Percentiles rank a stretch among this genome's conserved stretches.
Conservation (phyloP, 2,797 vertebrate species). For the Falco naumanni region DNA sequence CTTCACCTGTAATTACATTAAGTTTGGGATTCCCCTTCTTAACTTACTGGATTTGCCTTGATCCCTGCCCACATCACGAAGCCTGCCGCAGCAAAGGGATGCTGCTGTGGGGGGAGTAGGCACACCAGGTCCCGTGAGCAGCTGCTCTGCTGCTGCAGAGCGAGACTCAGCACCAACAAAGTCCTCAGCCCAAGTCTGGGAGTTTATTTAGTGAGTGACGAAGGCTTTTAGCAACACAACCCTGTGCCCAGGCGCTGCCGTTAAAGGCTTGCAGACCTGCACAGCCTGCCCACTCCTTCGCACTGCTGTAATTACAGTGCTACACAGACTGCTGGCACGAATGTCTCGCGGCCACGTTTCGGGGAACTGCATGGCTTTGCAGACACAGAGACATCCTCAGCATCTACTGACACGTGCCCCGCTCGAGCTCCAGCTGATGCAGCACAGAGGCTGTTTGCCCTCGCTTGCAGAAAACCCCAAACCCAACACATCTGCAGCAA, state of each 20-base stretch:
- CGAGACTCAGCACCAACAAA: background rate
- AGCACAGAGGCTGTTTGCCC: background rate
- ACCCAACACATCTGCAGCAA: background rate
- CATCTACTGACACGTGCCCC: background rate
- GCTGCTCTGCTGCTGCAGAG: fast-evolving
- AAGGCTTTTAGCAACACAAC: background rate
- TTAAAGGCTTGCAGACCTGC: background rate
- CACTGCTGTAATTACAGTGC: background rate
- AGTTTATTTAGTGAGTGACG: background rate
- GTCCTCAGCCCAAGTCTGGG: fast-evolving
- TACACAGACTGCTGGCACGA: background rate
- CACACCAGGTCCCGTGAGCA: background rate
- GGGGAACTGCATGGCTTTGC: background rate
- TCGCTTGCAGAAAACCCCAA: background rate
- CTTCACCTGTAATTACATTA: background rate
- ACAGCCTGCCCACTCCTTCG: background rate
- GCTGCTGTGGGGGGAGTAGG: background rate
- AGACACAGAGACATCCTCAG: background rate
- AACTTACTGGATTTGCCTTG: background rate
- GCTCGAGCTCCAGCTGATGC: background rate
- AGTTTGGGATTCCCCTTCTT: background rate
- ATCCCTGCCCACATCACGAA: background rate
- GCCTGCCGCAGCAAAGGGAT: background rate
- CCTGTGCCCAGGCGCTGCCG: background rate
- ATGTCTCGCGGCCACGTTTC: background rate